Base-by-base conservation (phyloP, 2,797 vertebrate genomes). In the Pterois miles region DNA sequence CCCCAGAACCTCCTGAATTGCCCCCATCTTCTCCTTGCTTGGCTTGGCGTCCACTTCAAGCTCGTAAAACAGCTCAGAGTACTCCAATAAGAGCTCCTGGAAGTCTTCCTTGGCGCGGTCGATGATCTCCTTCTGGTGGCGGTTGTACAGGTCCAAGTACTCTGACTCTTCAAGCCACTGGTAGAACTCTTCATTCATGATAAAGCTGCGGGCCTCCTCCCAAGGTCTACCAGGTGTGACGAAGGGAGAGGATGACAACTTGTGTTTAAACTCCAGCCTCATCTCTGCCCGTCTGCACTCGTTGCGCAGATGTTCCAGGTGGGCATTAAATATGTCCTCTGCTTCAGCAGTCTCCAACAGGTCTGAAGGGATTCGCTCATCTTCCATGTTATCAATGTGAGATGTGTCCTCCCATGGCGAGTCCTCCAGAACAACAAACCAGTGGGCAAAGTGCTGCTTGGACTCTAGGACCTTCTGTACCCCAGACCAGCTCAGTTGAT, bases 1-100 rank as follows among this genome's bases (percentile, higher is more conserved):
- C 0, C 97, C 98, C 78, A 99, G 72, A 9, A 98, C 96, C 2
- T 99, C 98, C 90, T 99, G 98, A 70, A 99, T 99, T 18, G 98
- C 97, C 0, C 97, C 98, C 98, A 99, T 99, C 86, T 99, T 99
- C 91, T 99, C 98, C 89, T 99, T 99, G 93, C 98, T 99, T 68
- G 98, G 98, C 48, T 99, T 99, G 25, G 98, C 98, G 68, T 99
- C 98, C 6, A 99, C 93, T 86, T 99, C 98, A 59, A 99, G 96
- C 80, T 99, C 98, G 67, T 99, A 99, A 80, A 99, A 99, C n/a
- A 99, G 95, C 90, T 99, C 98, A 0, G 98, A 99, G 81, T 98
- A 99, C 72, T 99, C 98, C 23, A 99, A 80, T 38, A 99, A 93
- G 59, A 99, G 95, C 87, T 99, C 98, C 90, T 99, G 98, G 66